A percentile compares a stretch with the other conserved stretches of the same genome.
These are phyloP conservation scores for Acrobasis suavella DNA, from an alignment of 2,888 invertebrate genomes.

Conservation along the genomic window DNA sequence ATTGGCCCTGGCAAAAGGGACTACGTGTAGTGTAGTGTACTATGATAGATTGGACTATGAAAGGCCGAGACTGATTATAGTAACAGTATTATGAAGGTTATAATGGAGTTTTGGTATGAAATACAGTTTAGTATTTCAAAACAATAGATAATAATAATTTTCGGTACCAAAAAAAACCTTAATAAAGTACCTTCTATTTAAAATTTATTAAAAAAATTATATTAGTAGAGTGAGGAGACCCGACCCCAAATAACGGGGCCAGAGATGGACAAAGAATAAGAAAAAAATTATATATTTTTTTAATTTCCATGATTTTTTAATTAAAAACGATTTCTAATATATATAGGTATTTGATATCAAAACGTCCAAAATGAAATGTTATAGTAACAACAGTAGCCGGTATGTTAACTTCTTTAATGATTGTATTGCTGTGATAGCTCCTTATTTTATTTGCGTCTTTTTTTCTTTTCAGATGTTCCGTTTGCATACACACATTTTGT, in stretches of 20 bases:
- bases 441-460: constrained; percentile 39
- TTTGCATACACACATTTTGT: too few relatives aligned
- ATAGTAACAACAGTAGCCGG: background rate
- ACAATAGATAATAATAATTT: too few relatives aligned
- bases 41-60: constrained; percentile 30
- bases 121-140: constrained; percentile 5
- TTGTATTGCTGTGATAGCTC: constrained; percentile 70
- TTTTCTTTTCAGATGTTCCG: background rate
- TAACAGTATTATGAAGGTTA: constrained; percentile 68
- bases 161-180: too few relatives aligned
- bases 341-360: background rate
- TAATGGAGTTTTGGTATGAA: constrained; percentile 38
- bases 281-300: too few relatives aligned
- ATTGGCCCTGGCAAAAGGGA: constrained; percentile 67
- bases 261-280: too few relatives aligned
- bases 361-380: background rate
- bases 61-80: constrained; percentile 68
- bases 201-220: too few relatives aligned
- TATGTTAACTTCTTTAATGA: constrained; percentile 34
- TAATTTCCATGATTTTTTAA: too few relatives aligned
- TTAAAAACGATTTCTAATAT: too few relatives aligned
- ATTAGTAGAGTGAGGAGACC: too few relatives aligned
- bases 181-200: too few relatives aligned
- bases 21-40: constrained; percentile 60
- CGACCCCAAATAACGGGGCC: too few relatives aligned